Conservation (phyloP, 2,113 vertebrate genomes). For the Ictalurus punctatus region DNA sequence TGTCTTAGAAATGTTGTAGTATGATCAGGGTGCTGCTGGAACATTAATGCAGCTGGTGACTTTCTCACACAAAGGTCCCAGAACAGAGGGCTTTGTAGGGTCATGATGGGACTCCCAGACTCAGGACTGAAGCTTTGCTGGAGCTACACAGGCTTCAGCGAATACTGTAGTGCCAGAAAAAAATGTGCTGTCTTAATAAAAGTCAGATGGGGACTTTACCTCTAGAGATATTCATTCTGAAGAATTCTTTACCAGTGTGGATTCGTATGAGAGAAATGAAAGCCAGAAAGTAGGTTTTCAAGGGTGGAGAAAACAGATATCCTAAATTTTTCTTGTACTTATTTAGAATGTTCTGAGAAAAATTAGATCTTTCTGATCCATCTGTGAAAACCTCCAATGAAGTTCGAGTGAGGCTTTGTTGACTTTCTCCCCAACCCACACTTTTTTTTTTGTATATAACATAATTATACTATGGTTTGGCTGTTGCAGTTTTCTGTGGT, state of each 20-base stretch:
- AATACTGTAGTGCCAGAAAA: slow-evolving; percentile 23
- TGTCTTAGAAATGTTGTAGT: slow-evolving; percentile 1
- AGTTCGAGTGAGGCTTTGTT: neutral
- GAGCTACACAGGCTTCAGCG: slow-evolving; percentile 3
- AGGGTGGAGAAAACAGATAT: neutral
- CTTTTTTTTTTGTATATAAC: neutral
- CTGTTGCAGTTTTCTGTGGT: neutral
- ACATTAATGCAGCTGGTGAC: slow-evolving; percentile 38
- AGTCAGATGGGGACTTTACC: slow-evolving; percentile 34
- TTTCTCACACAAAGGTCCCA: slow-evolving; percentile 42
- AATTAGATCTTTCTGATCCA: neutral
- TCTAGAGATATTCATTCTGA: slow-evolving; percentile 16
- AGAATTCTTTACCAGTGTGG: neutral
- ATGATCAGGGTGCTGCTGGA: slow-evolving; percentile 11
- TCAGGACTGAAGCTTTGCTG: slow-evolving; percentile 19
- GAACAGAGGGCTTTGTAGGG: slow-evolving; percentile 32
- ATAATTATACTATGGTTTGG: neutral
- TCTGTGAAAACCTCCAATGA: neutral
- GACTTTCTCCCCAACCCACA: neutral
- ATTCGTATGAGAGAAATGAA: neutral
- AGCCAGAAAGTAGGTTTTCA: neutral
- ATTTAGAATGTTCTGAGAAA: neutral
- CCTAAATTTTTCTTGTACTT: neutral
- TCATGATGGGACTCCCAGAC: slow-evolving; percentile 26
- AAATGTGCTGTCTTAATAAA: slow-evolving; percentile 40